Evolutionary conservation across 2,797 vertebrate genomes (phyloP).

Genomic region (Ptychobarbus kaznakovi): DNA sequence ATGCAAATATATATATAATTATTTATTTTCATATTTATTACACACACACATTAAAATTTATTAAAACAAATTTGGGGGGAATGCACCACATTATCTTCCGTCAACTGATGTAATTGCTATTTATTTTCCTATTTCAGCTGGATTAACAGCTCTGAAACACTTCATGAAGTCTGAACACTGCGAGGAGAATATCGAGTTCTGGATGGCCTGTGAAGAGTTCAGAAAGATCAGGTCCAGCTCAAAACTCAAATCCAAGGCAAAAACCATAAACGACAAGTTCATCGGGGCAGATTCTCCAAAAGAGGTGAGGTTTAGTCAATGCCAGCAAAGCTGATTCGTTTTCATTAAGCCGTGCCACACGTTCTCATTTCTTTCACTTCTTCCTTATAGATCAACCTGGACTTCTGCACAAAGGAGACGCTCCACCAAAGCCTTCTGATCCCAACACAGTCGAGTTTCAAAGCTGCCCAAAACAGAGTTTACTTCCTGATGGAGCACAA

Average conservation of each 20-base stretch:
- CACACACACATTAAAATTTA: no score
- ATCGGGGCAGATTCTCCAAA: constrained; percentile 88
- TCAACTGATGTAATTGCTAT: neutral
- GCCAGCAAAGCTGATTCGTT: neutral
- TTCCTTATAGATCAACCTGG: constrained; percentile 88
- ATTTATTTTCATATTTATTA: no score
- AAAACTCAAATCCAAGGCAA: constrained; percentile 82
- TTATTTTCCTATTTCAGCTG: constrained; percentile 75
- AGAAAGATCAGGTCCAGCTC: constrained; percentile 81
- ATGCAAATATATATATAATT: no score
- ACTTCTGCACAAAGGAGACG: constrained; percentile 86
- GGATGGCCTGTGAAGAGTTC: constrained; percentile 93
- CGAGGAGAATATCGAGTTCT: constrained; percentile 97
- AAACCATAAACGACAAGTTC: constrained; percentile 89
- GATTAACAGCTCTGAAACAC: constrained; percentile 84
- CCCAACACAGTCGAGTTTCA: constrained; percentile 80
- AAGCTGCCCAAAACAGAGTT: constrained; percentile 83
- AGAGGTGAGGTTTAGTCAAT: constrained; percentile 80
- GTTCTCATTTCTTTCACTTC: neutral
- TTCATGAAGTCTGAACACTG: constrained; percentile 94
- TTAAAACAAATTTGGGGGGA: no score
- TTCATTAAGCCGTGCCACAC: neutral
- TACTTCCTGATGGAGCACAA: constrained; percentile 93
- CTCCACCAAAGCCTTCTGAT: constrained; percentile 81
- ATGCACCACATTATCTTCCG: neutral